Evolutionary conservation across 2,797 vertebrate genomes (phyloP).

Genomic region (Macrochelys suwanniensis): DNA sequence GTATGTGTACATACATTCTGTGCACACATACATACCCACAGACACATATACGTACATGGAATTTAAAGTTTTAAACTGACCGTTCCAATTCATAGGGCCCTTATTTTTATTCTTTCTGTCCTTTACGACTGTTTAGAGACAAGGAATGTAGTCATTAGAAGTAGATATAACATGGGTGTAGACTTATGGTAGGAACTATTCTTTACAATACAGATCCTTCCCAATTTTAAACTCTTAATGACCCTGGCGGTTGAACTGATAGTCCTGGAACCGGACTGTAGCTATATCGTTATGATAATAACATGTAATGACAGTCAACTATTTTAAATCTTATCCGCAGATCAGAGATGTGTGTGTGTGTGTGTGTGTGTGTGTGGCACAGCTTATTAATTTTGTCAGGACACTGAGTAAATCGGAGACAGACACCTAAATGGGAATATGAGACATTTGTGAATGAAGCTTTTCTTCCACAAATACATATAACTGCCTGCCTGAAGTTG

Average conservation of each 20-base stretch:
- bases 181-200: not conserved
- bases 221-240: not conserved
- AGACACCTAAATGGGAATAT: not conserved
- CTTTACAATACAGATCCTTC: not conserved
- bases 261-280: conserved; percentile 10
- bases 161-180: not conserved
- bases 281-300: not conserved
- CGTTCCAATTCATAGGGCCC: not conserved
- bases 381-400: conserved; percentile 25
- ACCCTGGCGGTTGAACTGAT: not conserved
- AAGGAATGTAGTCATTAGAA: not conserved
- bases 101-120: not conserved
- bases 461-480: conserved; percentile 24
- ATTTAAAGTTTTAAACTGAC: not conserved
- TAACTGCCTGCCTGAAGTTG: conserved; percentile 3
- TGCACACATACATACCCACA: not conserved
- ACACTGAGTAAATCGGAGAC: not conserved
- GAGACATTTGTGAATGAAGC: not conserved
- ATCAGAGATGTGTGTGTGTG: not conserved
- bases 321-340: conserved; percentile 12
- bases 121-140: not conserved
- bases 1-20: not conserved
- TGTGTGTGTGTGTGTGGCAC: not conserved
- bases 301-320: not conserved
- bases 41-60: not conserved